Evolutionary conservation across 2,797 vertebrate genomes (phyloP).

Genomic region (Argya squamiceps): DNA sequence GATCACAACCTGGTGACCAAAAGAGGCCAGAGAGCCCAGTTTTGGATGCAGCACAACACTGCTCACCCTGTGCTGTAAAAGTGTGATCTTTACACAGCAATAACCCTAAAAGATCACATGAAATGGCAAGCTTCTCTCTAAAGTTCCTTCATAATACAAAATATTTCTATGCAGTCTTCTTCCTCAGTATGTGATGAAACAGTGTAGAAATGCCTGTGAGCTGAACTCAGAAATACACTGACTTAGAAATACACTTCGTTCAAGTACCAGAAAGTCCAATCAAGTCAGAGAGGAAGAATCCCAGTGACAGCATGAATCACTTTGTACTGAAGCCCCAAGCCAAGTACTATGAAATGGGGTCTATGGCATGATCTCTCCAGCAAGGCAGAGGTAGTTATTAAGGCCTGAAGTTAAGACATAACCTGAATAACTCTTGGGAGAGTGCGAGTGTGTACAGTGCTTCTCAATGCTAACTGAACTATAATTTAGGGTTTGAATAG

Average conservation of each 20-base stretch:
- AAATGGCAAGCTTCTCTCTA: not conserved
- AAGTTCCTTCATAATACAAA: not conserved
- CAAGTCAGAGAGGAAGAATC: not conserved
- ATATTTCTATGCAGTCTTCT: not conserved
- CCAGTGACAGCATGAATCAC: not conserved
- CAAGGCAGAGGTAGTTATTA: not conserved
- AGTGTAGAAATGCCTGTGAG: not conserved
- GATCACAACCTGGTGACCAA: not conserved
- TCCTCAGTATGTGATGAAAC: not conserved
- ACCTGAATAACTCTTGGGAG: not conserved
- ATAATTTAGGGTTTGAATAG: not conserved
- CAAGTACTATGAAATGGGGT: not conserved
- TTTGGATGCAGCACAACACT: not conserved
- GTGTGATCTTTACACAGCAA: not conserved
- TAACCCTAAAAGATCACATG: not conserved
- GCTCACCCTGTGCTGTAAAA: not conserved
- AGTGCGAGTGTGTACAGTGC: not conserved
- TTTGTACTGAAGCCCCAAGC: not conserved
- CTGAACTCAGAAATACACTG: not conserved
- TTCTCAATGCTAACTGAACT: not conserved
- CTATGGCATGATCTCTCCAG: not conserved
- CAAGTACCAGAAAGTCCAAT: not conserved
- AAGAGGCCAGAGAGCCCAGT: not conserved
- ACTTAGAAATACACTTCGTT: not conserved
- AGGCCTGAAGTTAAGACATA: not conserved